Evolutionary conservation across 1,140 invertebrate species (phyloP).

Genomic region (Ganaspis sp.): DNA sequence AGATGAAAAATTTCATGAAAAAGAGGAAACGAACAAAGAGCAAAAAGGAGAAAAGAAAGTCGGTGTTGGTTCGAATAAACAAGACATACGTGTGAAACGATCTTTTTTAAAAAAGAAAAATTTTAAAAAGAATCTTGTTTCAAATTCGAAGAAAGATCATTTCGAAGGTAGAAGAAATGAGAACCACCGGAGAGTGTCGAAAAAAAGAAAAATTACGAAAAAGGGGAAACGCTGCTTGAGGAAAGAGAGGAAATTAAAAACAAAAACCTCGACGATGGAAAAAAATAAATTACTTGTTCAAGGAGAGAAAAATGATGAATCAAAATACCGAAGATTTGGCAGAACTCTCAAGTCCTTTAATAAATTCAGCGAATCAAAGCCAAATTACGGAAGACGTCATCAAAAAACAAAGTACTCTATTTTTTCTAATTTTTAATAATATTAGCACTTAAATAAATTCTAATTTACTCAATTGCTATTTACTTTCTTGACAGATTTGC

Average conservation of each 20-base stretch:
- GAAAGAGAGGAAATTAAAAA: not conserved
- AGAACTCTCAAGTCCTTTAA: slow-evolving; percentile 21
- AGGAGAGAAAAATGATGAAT: slow-evolving; percentile 4
- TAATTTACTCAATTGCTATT: too few species aligned
- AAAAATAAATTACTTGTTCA: not conserved
- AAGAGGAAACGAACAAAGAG: not conserved
- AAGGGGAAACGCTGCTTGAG: not conserved
- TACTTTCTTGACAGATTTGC: not conserved
- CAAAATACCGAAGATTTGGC: not conserved
- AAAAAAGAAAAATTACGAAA: not conserved
- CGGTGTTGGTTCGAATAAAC: not conserved
- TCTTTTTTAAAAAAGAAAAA: not conserved
- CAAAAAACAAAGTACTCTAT: not conserved
- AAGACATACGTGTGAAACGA: not conserved
- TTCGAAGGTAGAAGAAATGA: not conserved
- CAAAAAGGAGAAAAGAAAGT: not conserved
- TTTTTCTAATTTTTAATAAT: not conserved
- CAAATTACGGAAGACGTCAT: not conserved
- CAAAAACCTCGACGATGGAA: too few species aligned
- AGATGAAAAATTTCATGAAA: not conserved
- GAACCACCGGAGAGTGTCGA: not conserved
- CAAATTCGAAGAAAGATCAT: not conserved
- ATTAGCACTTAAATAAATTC: too few species aligned
- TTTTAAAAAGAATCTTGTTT: not conserved
- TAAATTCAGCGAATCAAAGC: not conserved